Evolutionary conservation across 2,888 invertebrate species (phyloP).

Genomic region (Sarcophaga variegata): DNA sequence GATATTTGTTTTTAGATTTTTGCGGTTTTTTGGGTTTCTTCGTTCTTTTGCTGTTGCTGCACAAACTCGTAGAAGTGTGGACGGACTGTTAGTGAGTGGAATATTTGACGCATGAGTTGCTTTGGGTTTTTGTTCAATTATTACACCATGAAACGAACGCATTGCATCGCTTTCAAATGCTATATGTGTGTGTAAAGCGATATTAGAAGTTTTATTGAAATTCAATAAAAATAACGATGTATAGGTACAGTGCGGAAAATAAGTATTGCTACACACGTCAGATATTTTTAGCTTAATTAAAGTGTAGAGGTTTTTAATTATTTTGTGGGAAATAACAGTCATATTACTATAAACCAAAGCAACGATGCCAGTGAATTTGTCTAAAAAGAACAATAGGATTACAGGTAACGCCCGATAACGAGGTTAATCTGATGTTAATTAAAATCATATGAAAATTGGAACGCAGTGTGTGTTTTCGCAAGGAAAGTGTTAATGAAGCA

Average conservation of each 20-base stretch:
- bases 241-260: neutral
- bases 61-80: neutral
- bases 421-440: no score
- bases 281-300: neutral
- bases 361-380: no score
- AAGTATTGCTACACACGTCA: neutral
- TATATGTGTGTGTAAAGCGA: neutral
- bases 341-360: no score
- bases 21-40: slow-evolving; percentile 50
- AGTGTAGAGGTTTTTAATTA: no score
- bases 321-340: no score
- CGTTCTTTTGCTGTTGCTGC: neutral
- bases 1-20: slow-evolving; percentile 42
- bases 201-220: slow-evolving; percentile 44
- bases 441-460: no score
- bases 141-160: slow-evolving; percentile 14
- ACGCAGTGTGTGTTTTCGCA: no score
- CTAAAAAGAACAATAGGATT: no score
- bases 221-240: slow-evolving; percentile 18
- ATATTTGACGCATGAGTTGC: slow-evolving; percentile 47
- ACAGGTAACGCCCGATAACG: no score
- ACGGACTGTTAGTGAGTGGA: slow-evolving; percentile 29
- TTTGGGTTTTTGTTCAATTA: neutral
- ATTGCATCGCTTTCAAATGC: slow-evolving; percentile 10
- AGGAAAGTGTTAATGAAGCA: no score